phyloP scores from a whole-genome alignment of 1,140 invertebrate genomes.

The Episyrphus balteatus region DNA sequence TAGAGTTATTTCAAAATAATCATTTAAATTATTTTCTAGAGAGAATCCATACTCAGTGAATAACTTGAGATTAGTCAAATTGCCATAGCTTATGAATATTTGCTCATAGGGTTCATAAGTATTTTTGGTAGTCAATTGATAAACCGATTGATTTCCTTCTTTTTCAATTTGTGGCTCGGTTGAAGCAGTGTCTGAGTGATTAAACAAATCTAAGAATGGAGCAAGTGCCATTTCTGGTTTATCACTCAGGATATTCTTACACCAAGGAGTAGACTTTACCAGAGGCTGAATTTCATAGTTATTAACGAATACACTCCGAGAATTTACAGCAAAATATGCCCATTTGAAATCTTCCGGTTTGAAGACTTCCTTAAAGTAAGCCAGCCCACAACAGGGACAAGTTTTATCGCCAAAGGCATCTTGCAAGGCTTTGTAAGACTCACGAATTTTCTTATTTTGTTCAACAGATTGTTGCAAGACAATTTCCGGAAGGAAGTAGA shows the following conservation, averaged over 20 bases:
- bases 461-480: constrained; percentile 24
- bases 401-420: constrained; percentile 1
- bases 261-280: constrained; percentile 11
- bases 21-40: constrained; percentile 48
- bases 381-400: constrained; percentile 31
- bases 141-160: constrained; percentile 21
- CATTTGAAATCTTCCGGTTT: constrained; percentile 38
- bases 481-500: constrained; percentile 32
- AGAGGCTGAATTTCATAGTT: constrained; percentile 16
- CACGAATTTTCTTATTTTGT: constrained; percentile 30
- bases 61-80: constrained; percentile 54
- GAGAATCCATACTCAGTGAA: constrained; percentile 67
- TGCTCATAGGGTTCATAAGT: constrained; percentile 44
- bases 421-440: constrained; percentile 11
- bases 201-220: constrained; percentile 69
- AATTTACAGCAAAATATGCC: constrained; percentile 66
- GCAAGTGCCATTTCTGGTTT: constrained; percentile 54
- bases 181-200: constrained; percentile 49
- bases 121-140: constrained; percentile 36
- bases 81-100: constrained; percentile 67
- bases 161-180: constrained; percentile 23
- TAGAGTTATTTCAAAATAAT: constrained; percentile 43
- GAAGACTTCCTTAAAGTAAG: constrained; percentile 34
- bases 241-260: constrained; percentile 32
- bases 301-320: constrained; percentile 51